Evolutionary conservation across 1,140 invertebrate species (phyloP), one percentile per base, ranked within the genome.

Genomic region (Drosophila azteca): DNA sequence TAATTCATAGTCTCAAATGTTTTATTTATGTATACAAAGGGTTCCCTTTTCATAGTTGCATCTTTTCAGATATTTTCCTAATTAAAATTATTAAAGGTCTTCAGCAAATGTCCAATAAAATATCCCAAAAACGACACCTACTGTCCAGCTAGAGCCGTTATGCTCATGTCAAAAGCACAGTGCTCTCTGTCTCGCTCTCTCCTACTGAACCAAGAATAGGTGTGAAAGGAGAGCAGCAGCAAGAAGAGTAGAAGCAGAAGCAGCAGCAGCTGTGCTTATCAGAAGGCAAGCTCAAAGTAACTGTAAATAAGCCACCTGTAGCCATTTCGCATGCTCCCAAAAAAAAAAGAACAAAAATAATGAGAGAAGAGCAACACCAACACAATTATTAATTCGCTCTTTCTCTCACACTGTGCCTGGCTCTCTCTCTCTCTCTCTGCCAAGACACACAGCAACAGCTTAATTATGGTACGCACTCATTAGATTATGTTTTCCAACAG

Each of bases 261-360:
- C n/a, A 69, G 17, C 41, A 41, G 24, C 6, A 65, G 70, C 71
- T 75, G 71, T 61, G 74, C 70, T 75, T 75, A 65, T 75, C 70
- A 66, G 53, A 54, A 71, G 45, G 3, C 13, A 44, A 54, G 51
- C 61, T 39, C 41, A 63, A 74, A 59, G 61, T 74, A 74, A 74
- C 71, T 66, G 71, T 74, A 66, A 74, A 74, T 66, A 74, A 66
- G 70, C 71, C 71, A 74, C 71, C 71, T 74, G 71, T 74, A 52
- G 71, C 71, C 70, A 31, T 49, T 66, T 74, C 61, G 70, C 70
- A 65, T 73, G 71, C 41, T 55, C 60, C 59, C 20, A 35, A 78
- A 66, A 65, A 65, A 57, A 41, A 48, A 66, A 35, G 70, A 66
- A 65, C 55, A 50, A 41, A 55, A 50, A 20, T 20, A 1, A 20